Conservation (phyloP, 2,113 vertebrate species). For the Crocuta crocuta region DNA sequence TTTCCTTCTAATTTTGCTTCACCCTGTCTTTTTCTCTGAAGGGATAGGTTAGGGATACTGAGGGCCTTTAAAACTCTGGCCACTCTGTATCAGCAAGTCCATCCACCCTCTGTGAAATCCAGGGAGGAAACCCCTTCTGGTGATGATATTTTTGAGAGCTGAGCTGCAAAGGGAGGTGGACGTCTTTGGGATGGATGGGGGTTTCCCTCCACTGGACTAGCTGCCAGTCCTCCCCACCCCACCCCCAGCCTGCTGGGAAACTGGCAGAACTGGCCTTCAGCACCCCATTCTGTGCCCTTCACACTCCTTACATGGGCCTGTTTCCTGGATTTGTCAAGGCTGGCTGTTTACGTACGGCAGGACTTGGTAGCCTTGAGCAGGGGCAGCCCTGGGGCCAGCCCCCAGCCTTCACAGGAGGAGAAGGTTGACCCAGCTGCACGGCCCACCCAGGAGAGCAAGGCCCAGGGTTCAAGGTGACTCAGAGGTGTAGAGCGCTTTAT, state of each 20-base stretch:
- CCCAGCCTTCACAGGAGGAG: background rate
- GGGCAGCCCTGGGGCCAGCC: background rate
- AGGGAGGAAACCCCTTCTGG: background rate
- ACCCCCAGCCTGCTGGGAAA: background rate
- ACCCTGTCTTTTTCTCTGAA: conserved; percentile 6
- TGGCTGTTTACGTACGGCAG: background rate
- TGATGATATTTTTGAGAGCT: background rate
- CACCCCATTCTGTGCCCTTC: background rate
- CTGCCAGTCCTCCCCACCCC: background rate
- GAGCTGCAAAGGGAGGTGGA: background rate
- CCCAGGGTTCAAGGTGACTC: background rate
- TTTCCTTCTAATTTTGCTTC: conserved; percentile 41
- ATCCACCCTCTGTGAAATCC: background rate
- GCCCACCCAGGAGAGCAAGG: background rate
- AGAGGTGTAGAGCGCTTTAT: background rate
- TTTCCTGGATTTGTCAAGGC: background rate
- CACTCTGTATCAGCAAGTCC: background rate
- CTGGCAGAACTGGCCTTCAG: background rate
- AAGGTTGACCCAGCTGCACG: background rate
- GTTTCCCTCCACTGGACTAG: background rate
- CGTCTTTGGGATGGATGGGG: background rate
- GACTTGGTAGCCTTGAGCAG: background rate
- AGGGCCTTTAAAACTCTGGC: background rate
- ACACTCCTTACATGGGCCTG: background rate
- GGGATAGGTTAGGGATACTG: background rate